Conservation (phyloP, 1,140 invertebrate genomes). For the Meloidogyne exigua region DNA sequence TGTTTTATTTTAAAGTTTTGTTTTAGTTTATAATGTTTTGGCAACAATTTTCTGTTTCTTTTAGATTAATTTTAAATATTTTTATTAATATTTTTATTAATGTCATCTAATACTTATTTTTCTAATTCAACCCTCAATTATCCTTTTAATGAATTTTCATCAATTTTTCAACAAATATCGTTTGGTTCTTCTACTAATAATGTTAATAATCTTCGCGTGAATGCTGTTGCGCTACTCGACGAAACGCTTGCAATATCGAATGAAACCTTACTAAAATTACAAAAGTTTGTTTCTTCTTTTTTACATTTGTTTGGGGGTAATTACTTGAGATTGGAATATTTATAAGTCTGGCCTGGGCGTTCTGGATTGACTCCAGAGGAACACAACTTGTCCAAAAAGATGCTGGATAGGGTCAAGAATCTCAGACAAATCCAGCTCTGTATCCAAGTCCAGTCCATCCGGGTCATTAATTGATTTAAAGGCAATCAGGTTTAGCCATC, state of each 20-base stretch:
- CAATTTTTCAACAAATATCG: not conserved
- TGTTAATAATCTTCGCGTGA: not conserved
- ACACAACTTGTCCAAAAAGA: no score
- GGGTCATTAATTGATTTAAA: no score
- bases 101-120: not conserved
- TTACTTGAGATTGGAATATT: no score
- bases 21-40: not conserved
- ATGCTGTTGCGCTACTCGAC: not conserved
- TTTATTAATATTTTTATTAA: no score
- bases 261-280: not conserved
- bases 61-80: no score
- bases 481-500: no score
- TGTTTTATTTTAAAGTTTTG: not conserved
- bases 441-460: no score
- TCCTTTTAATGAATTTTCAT: not conserved
- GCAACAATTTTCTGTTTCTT: no score
- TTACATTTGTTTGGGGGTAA: not conserved
- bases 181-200: not conserved
- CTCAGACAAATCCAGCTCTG: no score
- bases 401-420: no score
- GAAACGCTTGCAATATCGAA: not conserved
- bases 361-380: no score
- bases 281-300: not conserved
- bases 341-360: no score
- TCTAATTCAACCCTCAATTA: not conserved